Evolutionary conservation across 2,113 vertebrate species (phyloP).

Genomic region (Buteo buteo): DNA sequence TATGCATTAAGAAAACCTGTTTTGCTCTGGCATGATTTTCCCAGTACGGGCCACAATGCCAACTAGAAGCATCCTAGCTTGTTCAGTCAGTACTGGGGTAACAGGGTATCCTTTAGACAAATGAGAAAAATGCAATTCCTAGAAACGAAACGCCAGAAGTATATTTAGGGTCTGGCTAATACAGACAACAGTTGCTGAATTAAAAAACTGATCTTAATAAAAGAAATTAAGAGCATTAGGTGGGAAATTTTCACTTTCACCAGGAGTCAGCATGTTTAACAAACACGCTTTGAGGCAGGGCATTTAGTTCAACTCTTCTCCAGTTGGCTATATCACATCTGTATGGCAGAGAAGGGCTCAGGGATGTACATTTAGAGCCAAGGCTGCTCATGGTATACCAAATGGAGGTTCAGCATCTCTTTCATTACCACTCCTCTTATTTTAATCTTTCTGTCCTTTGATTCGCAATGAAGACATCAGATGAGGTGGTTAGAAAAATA

Average conservation of each 20-base stretch:
- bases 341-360: neutral
- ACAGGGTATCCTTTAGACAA: neutral
- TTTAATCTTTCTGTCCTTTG: neutral
- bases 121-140: neutral
- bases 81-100: neutral
- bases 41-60: neutral
- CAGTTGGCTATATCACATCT: neutral
- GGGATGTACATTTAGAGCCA: neutral
- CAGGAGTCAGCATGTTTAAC: neutral
- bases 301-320: neutral
- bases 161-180: neutral
- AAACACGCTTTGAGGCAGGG: neutral
- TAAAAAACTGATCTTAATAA: neutral
- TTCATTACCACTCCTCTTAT: neutral
- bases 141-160: neutral
- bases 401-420: neutral
- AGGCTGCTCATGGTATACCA: neutral
- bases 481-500: neutral
- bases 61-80: neutral
- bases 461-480: neutral
- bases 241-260: neutral
- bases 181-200: neutral
- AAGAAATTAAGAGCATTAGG: neutral
- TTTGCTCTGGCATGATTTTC: neutral
- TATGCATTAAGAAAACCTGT: neutral